Conservation (phyloP, 2,113 vertebrate species). For the Capreolus pygargus region DNA sequence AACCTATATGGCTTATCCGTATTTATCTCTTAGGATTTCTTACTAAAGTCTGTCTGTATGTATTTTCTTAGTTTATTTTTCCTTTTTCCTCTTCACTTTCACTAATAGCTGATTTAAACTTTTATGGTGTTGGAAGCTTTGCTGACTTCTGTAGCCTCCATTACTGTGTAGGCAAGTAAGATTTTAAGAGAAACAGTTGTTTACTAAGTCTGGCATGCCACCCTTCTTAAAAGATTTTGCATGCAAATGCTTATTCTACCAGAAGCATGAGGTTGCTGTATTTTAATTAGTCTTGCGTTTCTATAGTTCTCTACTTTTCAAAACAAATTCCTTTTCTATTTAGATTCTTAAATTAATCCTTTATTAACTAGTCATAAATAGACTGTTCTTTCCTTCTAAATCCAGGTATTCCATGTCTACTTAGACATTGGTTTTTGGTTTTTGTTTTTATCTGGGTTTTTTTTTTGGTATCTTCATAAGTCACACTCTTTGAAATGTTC, state of each 20-base stretch:
- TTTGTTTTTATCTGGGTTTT: neutral
- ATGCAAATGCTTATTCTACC: conserved; percentile 82
- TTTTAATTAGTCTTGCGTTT: conserved; percentile 73
- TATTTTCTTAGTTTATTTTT: conserved; percentile 85
- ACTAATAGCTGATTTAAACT: conserved; percentile 94
- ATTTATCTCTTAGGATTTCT: conserved; percentile 79
- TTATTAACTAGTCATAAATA: conserved; percentile 4
- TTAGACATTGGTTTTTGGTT: conserved; percentile 6
- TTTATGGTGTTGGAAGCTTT: conserved; percentile 90
- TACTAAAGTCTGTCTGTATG: conserved; percentile 79
- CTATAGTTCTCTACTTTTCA: conserved; percentile 63
- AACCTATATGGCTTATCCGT: conserved; percentile 53
- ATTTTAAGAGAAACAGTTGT: conserved; percentile 82
- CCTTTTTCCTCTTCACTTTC: conserved; percentile 89
- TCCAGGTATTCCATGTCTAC: neutral
- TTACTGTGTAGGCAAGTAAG: conserved; percentile 89
- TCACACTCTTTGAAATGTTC: conserved; percentile 39
- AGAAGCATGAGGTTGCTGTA: conserved; percentile 81
- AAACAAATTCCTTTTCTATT: conserved; percentile 70
- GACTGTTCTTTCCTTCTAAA: conserved; percentile 9
- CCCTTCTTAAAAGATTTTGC: conserved; percentile 78
- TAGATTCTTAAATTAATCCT: conserved; percentile 57
- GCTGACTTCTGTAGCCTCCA: conserved; percentile 88
- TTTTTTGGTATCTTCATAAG: conserved; percentile 8
- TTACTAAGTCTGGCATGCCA: conserved; percentile 82